Evolutionary conservation across 2,113 vertebrate genomes (phyloP), one percentile per base, ranked within the genome.

Genomic region (Poeciliopsis prolifica): DNA sequence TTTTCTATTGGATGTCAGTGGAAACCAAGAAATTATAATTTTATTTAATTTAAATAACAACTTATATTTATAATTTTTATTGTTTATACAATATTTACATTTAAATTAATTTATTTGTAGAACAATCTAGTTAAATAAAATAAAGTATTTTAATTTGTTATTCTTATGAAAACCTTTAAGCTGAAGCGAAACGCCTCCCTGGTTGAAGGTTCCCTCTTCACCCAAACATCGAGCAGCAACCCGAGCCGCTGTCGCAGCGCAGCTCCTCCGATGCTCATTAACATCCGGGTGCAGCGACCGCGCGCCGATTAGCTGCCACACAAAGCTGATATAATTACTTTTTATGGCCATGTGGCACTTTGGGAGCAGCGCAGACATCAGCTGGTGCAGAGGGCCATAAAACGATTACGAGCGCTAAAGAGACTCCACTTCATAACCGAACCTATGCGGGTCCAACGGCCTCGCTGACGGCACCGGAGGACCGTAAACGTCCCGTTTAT

Each of bases 311-410:
- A 78, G 81, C 80, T 65, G 75, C 77, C 86, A 77, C 79, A 86
- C 80, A 82, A 87, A 89, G 79, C 74, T 79, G 77, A 86, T 84
- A 70, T 76, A 88, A 91, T 92, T 87, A 88, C 75, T 81, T 85
- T 58, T 90, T 82, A 91, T 77, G 82, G 68, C 76, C 2, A 61
- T n/a, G 79, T 48, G 26, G 13, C 14, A 42, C 70, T 72, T 60
- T 26, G 72, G 80, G 79, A 78, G 73, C 54, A 0, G 37, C 3
- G 75, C 26, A 63, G 83, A 58, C 83, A 48, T 80, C 72, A 14
- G 81, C 37, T 44, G 63, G 86, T 72, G 74, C 75, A 77, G 51
- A 80, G 80, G 51, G 71, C 77, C 84, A 77, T 88, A 90, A 92
- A 91, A 80, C 73, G 60, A 90, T 90, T 86, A 85, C 7, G 35